Evolutionary conservation across 2,113 vertebrate species (phyloP).

Genomic region (Daboia siamensis): DNA sequence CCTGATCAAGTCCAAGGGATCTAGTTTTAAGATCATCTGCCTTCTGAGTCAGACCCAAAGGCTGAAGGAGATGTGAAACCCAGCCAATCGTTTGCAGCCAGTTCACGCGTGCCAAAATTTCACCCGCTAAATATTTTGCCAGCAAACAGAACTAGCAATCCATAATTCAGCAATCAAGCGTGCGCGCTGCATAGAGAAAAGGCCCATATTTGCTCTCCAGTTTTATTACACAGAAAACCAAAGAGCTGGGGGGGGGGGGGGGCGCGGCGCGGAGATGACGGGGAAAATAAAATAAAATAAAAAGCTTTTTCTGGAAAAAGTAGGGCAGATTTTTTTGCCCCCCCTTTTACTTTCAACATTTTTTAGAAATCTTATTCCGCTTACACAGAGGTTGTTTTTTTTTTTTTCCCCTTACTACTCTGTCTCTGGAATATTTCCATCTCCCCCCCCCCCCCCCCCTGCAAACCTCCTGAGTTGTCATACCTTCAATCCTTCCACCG

Average conservation of each 20-base stretch:
- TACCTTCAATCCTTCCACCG: background rate
- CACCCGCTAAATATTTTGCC: background rate
- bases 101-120: background rate
- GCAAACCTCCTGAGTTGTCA: background rate
- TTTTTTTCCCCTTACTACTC: background rate
- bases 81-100: background rate
- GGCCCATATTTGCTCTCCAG: too few species aligned
- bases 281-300: background rate
- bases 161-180: background rate
- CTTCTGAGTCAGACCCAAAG: background rate
- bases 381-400: background rate
- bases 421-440: background rate
- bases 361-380: background rate
- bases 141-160: background rate
- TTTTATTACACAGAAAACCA: background rate
- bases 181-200: background rate
- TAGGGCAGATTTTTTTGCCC: accelerated
- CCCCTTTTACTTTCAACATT: background rate
- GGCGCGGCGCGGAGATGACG: too few species aligned
- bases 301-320: background rate
- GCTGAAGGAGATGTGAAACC: background rate
- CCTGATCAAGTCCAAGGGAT: background rate
- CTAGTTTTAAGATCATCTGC: background rate
- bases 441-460: background rate
- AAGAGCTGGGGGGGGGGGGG: background rate